These are phyloP conservation scores for Sebastes umbrosus DNA, from an alignment of 2,797 vertebrate genomes.

Conservation along the genomic window DNA sequence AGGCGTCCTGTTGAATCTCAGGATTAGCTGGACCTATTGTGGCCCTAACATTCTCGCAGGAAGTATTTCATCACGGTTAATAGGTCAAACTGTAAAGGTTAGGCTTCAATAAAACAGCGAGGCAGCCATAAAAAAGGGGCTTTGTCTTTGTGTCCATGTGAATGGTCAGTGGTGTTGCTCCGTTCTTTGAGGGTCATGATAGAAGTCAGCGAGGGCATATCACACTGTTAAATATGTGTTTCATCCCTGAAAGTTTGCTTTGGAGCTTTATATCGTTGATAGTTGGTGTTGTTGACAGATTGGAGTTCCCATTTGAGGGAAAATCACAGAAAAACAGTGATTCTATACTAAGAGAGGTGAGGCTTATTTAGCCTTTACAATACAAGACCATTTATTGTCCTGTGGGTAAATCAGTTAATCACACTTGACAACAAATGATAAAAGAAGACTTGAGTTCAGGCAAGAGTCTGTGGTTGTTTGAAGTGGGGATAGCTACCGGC, in stretches of 20 bases:
- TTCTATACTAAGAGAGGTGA: background rate
- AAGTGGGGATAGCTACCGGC: background rate
- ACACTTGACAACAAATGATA: background rate
- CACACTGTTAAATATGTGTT: background rate
- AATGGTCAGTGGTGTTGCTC: conserved; percentile 25
- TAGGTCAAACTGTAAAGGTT: conserved; percentile 71
- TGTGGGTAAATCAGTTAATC: background rate
- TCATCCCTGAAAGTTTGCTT: background rate
- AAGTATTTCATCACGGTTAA: conserved; percentile 74
- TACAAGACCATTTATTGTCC: background rate
- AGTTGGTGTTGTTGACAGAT: background rate
- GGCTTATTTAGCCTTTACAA: background rate
- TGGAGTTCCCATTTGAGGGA: background rate
- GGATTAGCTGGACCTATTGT: conserved; percentile 73
- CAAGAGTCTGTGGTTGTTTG: background rate
- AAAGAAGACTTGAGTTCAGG: background rate
- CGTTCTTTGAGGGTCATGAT: conserved; percentile 9
- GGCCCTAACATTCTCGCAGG: conserved; percentile 59
- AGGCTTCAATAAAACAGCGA: conserved; percentile 54
- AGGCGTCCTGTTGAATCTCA: conserved; percentile 60
- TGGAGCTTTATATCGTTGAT: conserved; percentile 18
- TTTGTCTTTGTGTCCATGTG: conserved; percentile 58
- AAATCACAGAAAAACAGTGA: background rate
- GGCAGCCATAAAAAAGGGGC: conserved; percentile 32
- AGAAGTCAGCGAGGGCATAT: conserved; percentile 15